Conservation (phyloP, 2,888 invertebrate species). For the Lycophotia porphyrea region DNA sequence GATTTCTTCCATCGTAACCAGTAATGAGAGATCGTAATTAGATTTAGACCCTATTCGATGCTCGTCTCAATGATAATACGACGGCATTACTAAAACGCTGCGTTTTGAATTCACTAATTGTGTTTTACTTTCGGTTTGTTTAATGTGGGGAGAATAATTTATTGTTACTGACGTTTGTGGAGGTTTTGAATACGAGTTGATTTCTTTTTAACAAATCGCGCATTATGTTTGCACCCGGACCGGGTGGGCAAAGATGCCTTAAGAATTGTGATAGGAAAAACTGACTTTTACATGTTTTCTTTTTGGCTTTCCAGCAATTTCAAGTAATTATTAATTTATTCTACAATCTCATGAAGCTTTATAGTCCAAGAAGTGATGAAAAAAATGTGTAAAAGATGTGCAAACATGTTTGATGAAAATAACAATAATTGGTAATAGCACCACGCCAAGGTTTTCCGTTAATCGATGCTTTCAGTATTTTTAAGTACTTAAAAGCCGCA, state of each 20-base stretch:
- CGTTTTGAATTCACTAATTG: constrained; percentile 61
- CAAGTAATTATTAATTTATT: background rate
- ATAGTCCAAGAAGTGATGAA: background rate
- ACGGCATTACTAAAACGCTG: constrained; percentile 53
- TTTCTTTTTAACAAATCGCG: background rate
- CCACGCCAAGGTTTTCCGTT: background rate
- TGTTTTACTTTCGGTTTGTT: constrained; percentile 45
- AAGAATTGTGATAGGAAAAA: background rate
- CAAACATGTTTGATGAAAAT: background rate
- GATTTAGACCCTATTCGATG: constrained; percentile 73
- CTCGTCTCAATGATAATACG: constrained; percentile 50
- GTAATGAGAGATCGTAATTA: constrained; percentile 85
- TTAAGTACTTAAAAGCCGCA: constrained; percentile 30
- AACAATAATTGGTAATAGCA: constrained; percentile 12
- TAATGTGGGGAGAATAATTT: constrained; percentile 21
- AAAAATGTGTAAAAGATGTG: background rate
- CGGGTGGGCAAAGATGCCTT: background rate
- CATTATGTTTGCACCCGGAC: background rate
- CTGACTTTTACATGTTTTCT: background rate
- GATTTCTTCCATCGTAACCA: constrained; percentile 77
- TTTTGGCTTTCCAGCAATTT: background rate
- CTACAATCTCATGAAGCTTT: background rate
- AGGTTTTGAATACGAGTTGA: background rate
- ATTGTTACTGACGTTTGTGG: background rate
- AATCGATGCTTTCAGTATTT: constrained; percentile 17